Evolutionary conservation across 2,113 vertebrate genomes (phyloP), one percentile per base, ranked within the genome.

Genomic region (Hucho hucho): DNA sequence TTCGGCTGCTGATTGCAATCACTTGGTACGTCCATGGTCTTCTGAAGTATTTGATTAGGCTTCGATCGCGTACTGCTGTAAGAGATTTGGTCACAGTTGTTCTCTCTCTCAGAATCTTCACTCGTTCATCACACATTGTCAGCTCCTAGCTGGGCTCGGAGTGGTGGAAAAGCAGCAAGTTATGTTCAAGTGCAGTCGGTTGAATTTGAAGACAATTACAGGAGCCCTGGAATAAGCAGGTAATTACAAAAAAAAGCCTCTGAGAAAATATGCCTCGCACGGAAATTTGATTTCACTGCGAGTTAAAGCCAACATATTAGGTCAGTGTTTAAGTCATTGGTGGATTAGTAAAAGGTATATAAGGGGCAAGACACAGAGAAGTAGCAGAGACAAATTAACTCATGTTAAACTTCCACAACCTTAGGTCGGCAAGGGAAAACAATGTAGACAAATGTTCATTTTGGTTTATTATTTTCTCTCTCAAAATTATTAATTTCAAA

Each of bases 231-330:
- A 85, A 83, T 77, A 79, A 83, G 79, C 68, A 79, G 74, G 82
- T 84, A 79, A 83, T 83, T 74, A 81, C 80, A 37, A 75, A 53
- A 75, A 53, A 83, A 69, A 84, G 72, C 75, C 75, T 81, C 3
- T 1, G 76, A 75, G 69, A 85, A 83, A 71, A 75, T 82, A 65
- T 83, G 81, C 73, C 70, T 84, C 67, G 63, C 25, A 63, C 65
- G 78, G 69, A 90, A 86, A 86, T 82, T 81, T 78, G 79, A 88
- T 86, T 84, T 85, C 53, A 64, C 59, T 53, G 3, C 1, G 80
- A 79, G 70, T 73, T 76, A 4, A 69, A 83, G 81, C 75, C 77
- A 85, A 69, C 64, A 74, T 64, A 59, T 84, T 64, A 72, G 75
- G 72, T 87, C 82, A 80, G 13, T 32, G 32, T 32, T 32, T 32